A percentile compares a stretch with the other conserved stretches of the same genome.
These are phyloP conservation scores for Bucco capensis DNA, from an alignment of 2,113 vertebrate genomes.

Conservation along the genomic window DNA sequence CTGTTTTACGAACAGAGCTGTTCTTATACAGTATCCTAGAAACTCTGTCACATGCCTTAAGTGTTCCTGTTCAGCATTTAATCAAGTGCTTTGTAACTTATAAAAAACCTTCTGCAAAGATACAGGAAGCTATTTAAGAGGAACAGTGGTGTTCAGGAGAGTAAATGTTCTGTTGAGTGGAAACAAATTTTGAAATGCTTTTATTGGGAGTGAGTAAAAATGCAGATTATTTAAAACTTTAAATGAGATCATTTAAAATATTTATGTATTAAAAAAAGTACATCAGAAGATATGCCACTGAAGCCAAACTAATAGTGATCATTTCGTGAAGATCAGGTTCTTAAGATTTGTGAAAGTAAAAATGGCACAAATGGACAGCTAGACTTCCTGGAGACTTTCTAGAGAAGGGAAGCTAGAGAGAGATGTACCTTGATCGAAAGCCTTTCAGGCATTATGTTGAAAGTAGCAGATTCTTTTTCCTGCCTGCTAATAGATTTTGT, in stretches of 20 bases:
- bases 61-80: conserved; percentile 51
- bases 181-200: background rate
- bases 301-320: background rate
- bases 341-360: background rate
- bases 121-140: conserved; percentile 9
- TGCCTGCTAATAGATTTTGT: background rate
- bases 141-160: background rate
- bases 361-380: background rate
- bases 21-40: conserved; percentile 47
- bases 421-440: background rate
- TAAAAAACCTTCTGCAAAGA: conserved; percentile 1
- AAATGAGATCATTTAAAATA: background rate
- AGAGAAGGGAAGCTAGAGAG: background rate
- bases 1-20: conserved; percentile 35
- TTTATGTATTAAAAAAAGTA: background rate
- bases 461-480: background rate
- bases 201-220: background rate
- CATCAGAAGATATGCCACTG: background rate
- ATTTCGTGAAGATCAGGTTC: background rate
- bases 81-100: conserved; percentile 37
- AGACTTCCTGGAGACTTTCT: background rate
- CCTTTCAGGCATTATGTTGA: background rate
- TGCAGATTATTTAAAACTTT: background rate
- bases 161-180: background rate
- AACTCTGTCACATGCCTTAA: conserved; percentile 31